Evolutionary conservation across 2,888 invertebrate species (phyloP).

Genomic region (Entomobrya proxima): DNA sequence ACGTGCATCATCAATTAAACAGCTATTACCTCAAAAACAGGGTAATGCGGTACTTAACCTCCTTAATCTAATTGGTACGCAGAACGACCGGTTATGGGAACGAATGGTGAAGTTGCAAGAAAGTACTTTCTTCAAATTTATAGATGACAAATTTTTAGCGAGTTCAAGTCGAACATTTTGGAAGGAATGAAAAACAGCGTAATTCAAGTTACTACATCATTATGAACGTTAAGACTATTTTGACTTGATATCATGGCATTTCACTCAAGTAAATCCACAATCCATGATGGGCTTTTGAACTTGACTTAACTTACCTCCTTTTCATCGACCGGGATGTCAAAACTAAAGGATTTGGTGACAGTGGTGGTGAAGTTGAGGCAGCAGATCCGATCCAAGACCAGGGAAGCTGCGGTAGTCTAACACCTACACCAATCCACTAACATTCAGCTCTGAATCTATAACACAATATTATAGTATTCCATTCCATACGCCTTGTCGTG

Average conservation of each 20-base stretch:
- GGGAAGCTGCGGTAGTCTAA: conserved; percentile 85
- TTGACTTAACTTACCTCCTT: conserved; percentile 83
- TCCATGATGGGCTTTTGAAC: conserved; percentile 1
- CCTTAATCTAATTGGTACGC: neutral
- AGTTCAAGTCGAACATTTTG: too few relatives aligned
- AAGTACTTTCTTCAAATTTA: too few relatives aligned
- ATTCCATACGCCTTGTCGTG: conserved; percentile 10
- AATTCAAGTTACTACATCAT: too few relatives aligned
- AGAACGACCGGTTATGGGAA: neutral
- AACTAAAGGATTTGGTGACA: conserved; percentile 80
- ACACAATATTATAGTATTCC: conserved; percentile 7
- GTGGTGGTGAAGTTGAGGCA: conserved; percentile 60
- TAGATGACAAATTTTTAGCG: too few relatives aligned
- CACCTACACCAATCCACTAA: conserved; percentile 69
- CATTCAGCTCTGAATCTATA: conserved; percentile 34
- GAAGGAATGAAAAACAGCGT: too few relatives aligned
- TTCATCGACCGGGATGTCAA: conserved; percentile 85
- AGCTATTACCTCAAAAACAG: neutral
- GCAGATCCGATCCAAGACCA: conserved; percentile 84
- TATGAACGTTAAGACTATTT: too few relatives aligned
- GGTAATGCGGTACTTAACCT: neutral
- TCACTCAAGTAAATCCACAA: neutral
- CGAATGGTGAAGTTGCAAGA: too few relatives aligned
- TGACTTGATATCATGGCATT: too few relatives aligned
- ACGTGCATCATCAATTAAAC: conserved; percentile 32